Percentiles rank a stretch among this genome's conserved stretches.
Conservation (phyloP, 2,113 vertebrate genomes). For the Coregonus clupeaformis region DNA sequence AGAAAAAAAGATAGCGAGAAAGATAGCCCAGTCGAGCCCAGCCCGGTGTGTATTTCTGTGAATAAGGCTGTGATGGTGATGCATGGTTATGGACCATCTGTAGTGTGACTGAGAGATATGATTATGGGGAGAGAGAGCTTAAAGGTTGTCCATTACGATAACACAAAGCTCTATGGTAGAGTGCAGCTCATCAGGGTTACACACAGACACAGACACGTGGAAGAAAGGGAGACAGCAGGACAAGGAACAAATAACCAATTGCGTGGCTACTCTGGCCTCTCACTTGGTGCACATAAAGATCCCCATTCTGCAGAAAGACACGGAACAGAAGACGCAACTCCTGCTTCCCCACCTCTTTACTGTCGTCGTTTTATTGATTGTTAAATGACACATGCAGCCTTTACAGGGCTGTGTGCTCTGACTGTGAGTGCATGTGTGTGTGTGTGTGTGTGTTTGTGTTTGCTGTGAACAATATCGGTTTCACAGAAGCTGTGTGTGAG, state of each 20-base stretch:
- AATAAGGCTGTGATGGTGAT: constrained; percentile 69
- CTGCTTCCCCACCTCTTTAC: constrained; percentile 22
- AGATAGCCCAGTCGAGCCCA: not conserved
- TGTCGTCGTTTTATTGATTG: constrained; percentile 66
- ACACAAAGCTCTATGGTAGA: constrained; percentile 76
- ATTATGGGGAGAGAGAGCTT: constrained; percentile 72
- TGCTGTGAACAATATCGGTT: not conserved
- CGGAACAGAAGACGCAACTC: constrained; percentile 49
- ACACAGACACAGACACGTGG: not conserved
- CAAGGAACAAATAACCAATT: constrained; percentile 49
- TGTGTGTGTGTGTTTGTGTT: constrained; percentile 53
- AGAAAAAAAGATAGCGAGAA: too few species aligned
- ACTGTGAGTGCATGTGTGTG: too few species aligned
- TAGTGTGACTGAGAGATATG: constrained; percentile 74
- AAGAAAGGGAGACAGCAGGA: constrained; percentile 38
- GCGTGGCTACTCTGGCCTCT: constrained; percentile 38
- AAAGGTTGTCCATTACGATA: constrained; percentile 80
- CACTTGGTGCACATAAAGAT: constrained; percentile 56
- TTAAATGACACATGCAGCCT: constrained; percentile 66
- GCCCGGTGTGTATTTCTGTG: not conserved
- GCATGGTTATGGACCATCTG: constrained; percentile 85
- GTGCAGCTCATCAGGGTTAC: constrained; percentile 49
- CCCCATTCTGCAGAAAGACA: constrained; percentile 63
- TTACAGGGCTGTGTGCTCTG: too few species aligned
- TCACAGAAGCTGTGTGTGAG: not conserved